Percentiles rank a stretch among this genome's conserved stretches.
Conservation (phyloP, 2,888 invertebrate species). For the Escarpia spicata region DNA sequence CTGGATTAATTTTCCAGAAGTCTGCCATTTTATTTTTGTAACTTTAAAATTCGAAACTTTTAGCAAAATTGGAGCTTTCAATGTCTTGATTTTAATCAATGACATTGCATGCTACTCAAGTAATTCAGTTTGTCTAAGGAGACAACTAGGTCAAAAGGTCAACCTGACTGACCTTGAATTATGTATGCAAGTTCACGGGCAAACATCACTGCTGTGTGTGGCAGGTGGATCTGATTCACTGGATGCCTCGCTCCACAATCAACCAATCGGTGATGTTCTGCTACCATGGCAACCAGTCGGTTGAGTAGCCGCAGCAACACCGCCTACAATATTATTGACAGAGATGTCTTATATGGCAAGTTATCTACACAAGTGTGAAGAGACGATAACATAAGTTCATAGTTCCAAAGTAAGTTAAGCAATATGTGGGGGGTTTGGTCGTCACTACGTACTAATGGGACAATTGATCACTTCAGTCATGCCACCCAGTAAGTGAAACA, state of each 20-base stretch:
- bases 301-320: background rate
- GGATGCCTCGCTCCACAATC: background rate
- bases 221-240: background rate
- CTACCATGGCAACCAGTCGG: background rate
- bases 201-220: background rate
- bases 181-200: background rate
- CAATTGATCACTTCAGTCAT: too few relatives aligned
- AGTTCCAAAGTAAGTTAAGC: too few relatives aligned
- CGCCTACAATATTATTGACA: background rate
- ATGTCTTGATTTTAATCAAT: background rate
- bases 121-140: background rate
- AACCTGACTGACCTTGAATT: background rate
- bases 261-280: background rate
- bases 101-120: background rate
- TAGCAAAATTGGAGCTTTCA: background rate
- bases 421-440: too few relatives aligned
- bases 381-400: too few relatives aligned
- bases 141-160: background rate
- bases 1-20: too few relatives aligned
- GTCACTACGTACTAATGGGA: too few relatives aligned
- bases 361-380: background rate
- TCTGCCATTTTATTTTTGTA: too few relatives aligned
- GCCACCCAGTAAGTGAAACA: too few relatives aligned
- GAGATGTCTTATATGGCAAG: background rate
- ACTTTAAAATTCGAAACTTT: too few relatives aligned